phyloP scores from a whole-genome alignment of 2,888 invertebrate genomes.

The Ecdyonurus torrentis region DNA sequence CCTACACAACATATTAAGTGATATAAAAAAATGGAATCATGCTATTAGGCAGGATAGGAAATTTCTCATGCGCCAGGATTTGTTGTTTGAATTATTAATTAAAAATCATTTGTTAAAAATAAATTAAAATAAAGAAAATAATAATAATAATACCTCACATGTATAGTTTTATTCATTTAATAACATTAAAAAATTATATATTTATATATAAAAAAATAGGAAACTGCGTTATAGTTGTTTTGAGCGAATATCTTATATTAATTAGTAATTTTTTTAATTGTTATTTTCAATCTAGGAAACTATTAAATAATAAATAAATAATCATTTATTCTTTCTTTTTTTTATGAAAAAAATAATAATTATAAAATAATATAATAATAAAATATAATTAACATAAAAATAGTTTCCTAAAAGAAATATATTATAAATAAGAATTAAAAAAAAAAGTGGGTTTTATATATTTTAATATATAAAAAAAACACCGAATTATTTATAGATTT shows the following conservation, averaged over 20 bases:
- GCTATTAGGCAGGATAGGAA: neutral
- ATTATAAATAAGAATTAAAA: neutral
- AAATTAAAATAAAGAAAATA: neutral
- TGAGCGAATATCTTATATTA: constrained; percentile 1
- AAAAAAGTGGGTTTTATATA: neutral
- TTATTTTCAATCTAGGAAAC: neutral
- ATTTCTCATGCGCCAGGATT: no score
- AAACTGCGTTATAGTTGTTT: neutral
- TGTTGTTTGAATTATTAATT: no score
- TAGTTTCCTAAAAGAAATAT: neutral
- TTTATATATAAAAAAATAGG: neutral
- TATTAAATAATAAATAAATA: neutral
- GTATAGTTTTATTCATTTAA: no score
- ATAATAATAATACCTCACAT: constrained; percentile 4
- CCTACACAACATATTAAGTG: no score
- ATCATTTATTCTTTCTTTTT: no score
- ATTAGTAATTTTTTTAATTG: neutral
- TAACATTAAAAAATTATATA: neutral
- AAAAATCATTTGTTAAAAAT: neutral
- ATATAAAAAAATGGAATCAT: neutral
- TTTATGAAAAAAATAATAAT: neutral
- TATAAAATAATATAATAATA: neutral
- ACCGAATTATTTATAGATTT: neutral
- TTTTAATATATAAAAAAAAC: neutral
- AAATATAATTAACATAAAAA: neutral